These are phyloP conservation scores for Apeltes quadracus DNA, from an alignment of 2,113 vertebrate genomes.

Conservation along the genomic window DNA sequence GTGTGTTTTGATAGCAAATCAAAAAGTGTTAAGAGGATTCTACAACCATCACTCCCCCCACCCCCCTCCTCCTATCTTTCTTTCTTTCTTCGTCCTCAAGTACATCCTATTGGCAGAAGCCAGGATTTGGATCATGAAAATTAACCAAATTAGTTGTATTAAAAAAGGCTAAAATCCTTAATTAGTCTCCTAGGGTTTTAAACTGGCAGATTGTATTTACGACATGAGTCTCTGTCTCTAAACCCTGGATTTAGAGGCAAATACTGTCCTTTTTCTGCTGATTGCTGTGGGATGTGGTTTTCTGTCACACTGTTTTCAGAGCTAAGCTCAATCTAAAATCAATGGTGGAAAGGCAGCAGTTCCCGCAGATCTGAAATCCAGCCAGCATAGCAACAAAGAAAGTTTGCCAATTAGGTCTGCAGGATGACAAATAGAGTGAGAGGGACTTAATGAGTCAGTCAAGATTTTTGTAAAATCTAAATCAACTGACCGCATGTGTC, in stretches of 20 bases:
- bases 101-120: constrained; percentile 13
- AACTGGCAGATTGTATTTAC: not conserved
- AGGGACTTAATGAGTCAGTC: constrained; percentile 63
- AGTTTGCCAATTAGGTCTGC: constrained; percentile 69
- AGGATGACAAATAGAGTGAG: constrained; percentile 61
- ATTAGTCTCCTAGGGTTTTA: not conserved
- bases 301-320: constrained; percentile 57
- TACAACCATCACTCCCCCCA: constrained; percentile 41
- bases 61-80: not conserved
- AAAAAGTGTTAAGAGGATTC: constrained; percentile 47
- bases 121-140: constrained; percentile 5
- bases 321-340: constrained; percentile 48
- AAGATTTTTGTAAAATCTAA: constrained; percentile 50
- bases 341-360: constrained; percentile 39
- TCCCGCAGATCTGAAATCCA: constrained; percentile 59
- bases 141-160: constrained; percentile 1
- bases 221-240: not conserved
- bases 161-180: not conserved
- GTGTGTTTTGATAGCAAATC: constrained; percentile 16
- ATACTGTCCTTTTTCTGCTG: constrained; percentile 6
- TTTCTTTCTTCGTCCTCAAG: constrained; percentile 26
- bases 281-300: constrained; percentile 17
- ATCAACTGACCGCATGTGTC: constrained; percentile 44
- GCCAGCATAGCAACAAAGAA: constrained; percentile 78
- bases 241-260: not conserved